A percentile compares a stretch with the other conserved stretches of the same genome.
These are phyloP conservation scores for Scatophagus argus DNA, from an alignment of 2,113 vertebrate species.

Conservation along the genomic window DNA sequence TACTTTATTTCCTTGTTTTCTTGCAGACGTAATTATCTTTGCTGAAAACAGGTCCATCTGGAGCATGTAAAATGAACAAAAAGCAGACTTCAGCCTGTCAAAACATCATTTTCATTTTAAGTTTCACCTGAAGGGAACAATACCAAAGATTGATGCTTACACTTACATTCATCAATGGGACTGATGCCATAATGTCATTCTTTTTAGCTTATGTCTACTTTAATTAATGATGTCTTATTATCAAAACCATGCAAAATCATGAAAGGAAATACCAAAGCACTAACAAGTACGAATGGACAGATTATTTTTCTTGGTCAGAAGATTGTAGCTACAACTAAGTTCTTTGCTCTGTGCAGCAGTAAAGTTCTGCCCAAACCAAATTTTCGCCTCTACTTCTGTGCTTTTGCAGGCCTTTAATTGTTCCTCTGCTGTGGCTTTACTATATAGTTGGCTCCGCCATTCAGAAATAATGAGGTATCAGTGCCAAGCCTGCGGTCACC, in stretches of 20 bases:
- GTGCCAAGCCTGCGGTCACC: slow-evolving; percentile 41
- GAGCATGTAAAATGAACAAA: not conserved
- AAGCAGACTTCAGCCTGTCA: not conserved
- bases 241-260: slow-evolving; percentile 20
- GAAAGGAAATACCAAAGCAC: slow-evolving; percentile 27
- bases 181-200: slow-evolving; percentile 23
- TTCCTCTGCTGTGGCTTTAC: slow-evolving; percentile 33
- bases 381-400: slow-evolving; percentile 26
- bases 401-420: slow-evolving; percentile 47
- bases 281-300: slow-evolving; percentile 6
- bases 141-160: not conserved
- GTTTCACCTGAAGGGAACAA: not conserved
- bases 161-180: not conserved
- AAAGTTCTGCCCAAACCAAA: slow-evolving; percentile 28
- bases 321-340: not conserved
- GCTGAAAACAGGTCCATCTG: not conserved
- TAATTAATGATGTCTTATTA: slow-evolving; percentile 5
- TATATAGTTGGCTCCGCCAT: slow-evolving; percentile 2
- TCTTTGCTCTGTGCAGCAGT: slow-evolving; percentile 4
- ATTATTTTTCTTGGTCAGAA: slow-evolving; percentile 45
- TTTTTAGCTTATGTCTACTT: slow-evolving; percentile 9
- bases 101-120: not conserved
- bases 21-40: not conserved
- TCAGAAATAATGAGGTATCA: slow-evolving; percentile 60
- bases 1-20: not conserved